Percentiles rank a stretch among this genome's conserved stretches.
phyloP scores from a whole-genome alignment of 2,797 vertebrate species.

The Cichlasoma orientale region DNA sequence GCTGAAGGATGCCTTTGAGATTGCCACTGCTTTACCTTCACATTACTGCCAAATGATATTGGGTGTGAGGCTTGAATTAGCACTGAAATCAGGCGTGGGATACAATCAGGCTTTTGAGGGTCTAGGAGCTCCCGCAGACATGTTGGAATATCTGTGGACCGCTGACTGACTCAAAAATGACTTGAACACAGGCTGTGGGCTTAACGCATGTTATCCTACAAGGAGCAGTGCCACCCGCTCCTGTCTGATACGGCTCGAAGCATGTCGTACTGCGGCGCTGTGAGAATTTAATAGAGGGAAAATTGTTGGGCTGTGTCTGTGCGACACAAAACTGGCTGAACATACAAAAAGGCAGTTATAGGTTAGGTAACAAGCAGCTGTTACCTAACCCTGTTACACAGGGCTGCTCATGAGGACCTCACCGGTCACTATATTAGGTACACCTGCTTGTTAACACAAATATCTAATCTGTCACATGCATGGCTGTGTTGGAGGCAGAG shows the following conservation, averaged over 20 bases:
- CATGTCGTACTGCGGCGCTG: neutral
- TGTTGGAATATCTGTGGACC: slow-evolving; percentile 19
- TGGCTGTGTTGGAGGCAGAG: too few species aligned
- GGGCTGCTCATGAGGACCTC: neutral
- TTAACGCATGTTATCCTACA: slow-evolving; percentile 33
- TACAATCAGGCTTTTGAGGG: slow-evolving; percentile 48
- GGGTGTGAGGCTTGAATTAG: slow-evolving; percentile 67
- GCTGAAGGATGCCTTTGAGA: slow-evolving; percentile 63
- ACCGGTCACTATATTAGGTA: too few species aligned
- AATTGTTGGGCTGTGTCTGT: neutral
- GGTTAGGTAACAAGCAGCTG: neutral
- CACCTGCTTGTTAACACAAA: too few species aligned
- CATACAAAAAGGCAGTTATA: neutral
- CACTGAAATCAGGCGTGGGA: slow-evolving; percentile 63
- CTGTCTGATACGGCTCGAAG: slow-evolving; percentile 14
- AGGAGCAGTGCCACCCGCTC: neutral
- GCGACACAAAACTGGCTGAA: neutral
- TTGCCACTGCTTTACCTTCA: slow-evolving; percentile 49
- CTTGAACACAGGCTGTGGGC: slow-evolving; percentile 27
- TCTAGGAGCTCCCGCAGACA: slow-evolving; percentile 24
- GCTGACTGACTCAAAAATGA: slow-evolving; percentile 37
- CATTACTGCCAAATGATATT: slow-evolving; percentile 60
- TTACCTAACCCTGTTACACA: too few species aligned
- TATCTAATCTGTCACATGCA: too few species aligned
- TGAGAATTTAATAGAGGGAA: slow-evolving; percentile 23